Evolutionary conservation across 2,797 vertebrate species (phyloP).

Genomic region (Clarias platycephalus): DNA sequence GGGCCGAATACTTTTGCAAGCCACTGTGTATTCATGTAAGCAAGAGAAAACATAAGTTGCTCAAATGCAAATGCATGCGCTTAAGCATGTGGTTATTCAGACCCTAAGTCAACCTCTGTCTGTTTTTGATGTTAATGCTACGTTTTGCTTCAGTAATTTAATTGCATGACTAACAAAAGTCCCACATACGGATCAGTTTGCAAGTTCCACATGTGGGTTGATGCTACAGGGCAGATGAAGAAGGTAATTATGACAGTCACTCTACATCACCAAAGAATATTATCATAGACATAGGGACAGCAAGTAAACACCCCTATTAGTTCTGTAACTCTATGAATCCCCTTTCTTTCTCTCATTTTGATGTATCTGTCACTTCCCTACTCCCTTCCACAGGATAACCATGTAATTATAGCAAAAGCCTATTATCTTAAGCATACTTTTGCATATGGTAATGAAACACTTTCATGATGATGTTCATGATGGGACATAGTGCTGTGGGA

Average conservation of each 20-base stretch:
- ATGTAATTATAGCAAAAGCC: conserved; percentile 19
- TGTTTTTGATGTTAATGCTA: conserved; percentile 10
- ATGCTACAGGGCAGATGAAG: conserved; percentile 37
- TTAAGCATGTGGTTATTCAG: neutral
- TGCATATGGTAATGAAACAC: neutral
- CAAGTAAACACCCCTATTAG: conserved; percentile 21
- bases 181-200: neutral
- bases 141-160: conserved; percentile 28
- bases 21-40: too few relatives aligned
- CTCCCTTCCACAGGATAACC: neutral
- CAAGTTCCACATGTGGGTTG: conserved; percentile 22
- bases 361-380: neutral
- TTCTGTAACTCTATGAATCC: neutral
- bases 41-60: too few relatives aligned
- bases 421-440: conserved; percentile 5
- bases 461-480: neutral
- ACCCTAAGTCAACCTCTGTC: neutral
- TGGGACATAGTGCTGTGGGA: neutral
- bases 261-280: conserved; percentile 40
- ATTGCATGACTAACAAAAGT: conserved; percentile 17
- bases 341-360: neutral
- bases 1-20: too few relatives aligned
- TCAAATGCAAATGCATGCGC: too few relatives aligned
- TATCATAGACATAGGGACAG: neutral
- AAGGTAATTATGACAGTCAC: conserved; percentile 29